Conservation (phyloP, 1,140 invertebrate genomes). For the Drosophila sulfurigaster region DNA sequence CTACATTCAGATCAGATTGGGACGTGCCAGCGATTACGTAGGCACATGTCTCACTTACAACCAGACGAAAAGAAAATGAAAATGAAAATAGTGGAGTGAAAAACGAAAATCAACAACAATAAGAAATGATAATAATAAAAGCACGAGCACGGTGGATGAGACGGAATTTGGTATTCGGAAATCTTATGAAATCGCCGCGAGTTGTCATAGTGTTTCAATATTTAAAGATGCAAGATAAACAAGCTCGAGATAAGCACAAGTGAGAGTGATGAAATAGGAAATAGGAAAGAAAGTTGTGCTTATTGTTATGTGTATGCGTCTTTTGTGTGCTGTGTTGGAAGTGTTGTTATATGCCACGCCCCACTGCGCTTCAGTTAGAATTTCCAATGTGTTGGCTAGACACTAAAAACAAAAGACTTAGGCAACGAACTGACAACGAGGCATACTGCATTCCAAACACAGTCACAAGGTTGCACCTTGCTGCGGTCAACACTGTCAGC, state of each 20-base stretch:
- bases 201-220: conserved; percentile 55
- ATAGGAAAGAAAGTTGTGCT: conserved; percentile 64
- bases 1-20: conserved; percentile 46
- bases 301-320: conserved; percentile 18
- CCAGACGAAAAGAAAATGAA: conserved; percentile 5
- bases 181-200: conserved; percentile 56
- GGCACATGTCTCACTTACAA: conserved; percentile 48
- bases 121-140: conserved; percentile 28
- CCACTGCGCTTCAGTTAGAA: conserved; percentile 55
- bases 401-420: conserved; percentile 65
- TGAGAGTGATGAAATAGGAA: conserved; percentile 60
- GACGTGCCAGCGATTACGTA: conserved; percentile 65
- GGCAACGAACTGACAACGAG: conserved; percentile 67
- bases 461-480: conserved; percentile 58
- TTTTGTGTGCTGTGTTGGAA: conserved; percentile 29
- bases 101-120: conserved; percentile 21
- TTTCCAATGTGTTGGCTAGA: conserved; percentile 23
- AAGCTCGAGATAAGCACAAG: conserved; percentile 56
- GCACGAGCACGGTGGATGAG: conserved; percentile 41
- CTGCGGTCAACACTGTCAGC: conserved; percentile 67
- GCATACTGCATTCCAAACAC: conserved; percentile 55
- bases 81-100: conserved; percentile 39
- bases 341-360: conserved; percentile 45
- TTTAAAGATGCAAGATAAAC: conserved; percentile 74
- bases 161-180: conserved; percentile 25